Conservation (phyloP, 1,140 invertebrate genomes). For the Cydia splendana region DNA sequence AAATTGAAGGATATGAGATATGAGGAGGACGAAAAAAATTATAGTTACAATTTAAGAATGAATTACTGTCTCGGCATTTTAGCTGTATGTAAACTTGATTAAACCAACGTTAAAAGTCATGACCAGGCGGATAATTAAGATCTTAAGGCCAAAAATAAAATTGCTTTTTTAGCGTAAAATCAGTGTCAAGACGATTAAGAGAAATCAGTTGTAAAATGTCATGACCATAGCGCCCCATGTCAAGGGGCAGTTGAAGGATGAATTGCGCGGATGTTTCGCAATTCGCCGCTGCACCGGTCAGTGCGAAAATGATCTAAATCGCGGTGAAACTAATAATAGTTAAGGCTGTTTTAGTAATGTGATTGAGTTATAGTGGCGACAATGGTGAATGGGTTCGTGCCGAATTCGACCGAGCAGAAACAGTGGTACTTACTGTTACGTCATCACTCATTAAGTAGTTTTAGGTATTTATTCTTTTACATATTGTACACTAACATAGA, state of each 20-base stretch:
- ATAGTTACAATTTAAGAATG: not conserved
- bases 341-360: not conserved
- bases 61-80: not conserved
- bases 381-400: not conserved
- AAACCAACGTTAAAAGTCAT: not conserved
- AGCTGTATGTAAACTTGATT: not conserved
- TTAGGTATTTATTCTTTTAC: too few species aligned
- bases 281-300: not conserved
- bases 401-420: not conserved
- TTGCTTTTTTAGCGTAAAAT: constrained; percentile 4
- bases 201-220: constrained; percentile 27
- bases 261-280: constrained; percentile 5
- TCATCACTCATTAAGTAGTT: not conserved
- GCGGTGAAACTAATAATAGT: not conserved
- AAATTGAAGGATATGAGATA: too few species aligned
- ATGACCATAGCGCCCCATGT: constrained; percentile 26
- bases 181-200: constrained; percentile 32
- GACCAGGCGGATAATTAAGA: not conserved
- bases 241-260: constrained; percentile 23
- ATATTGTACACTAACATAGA: too few species aligned
- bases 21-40: not conserved
- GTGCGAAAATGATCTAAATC: not conserved
- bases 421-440: not conserved
- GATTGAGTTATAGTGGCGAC: not conserved
- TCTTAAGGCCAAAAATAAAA: not conserved